phyloP scores from a whole-genome alignment of 2,113 vertebrate species.

The Notarius lentiginosus region DNA sequence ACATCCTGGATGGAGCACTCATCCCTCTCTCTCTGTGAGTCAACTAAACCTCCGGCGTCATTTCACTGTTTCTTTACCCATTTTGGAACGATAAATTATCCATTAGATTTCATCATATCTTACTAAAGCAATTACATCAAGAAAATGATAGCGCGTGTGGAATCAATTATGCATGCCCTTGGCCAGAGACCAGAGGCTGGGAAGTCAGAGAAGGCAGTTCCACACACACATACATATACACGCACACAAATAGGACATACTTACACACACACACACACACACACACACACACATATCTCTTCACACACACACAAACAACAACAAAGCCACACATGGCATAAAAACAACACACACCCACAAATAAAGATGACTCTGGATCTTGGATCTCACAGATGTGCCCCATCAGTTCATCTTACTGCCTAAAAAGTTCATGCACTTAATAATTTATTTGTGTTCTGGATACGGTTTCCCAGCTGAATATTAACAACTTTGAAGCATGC shows the following conservation, averaged over 20 bases:
- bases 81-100: conserved; percentile 92
- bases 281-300: background rate
- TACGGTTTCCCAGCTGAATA: conserved; percentile 99
- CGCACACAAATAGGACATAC: conserved; percentile 21
- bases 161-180: conserved; percentile 99
- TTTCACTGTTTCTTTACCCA: conserved; percentile 77
- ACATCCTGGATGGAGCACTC: conserved; percentile 20
- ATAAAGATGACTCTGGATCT: conserved; percentile 85
- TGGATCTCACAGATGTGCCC: conserved; percentile 94
- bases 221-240: conserved; percentile 60
- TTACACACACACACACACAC: conserved; percentile 35
- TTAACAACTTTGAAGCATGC: conserved; percentile 97
- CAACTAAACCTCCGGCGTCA: conserved; percentile 48
- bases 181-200: conserved; percentile 92
- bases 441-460: conserved; percentile 99
- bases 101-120: conserved; percentile 99
- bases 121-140: conserved; percentile 99
- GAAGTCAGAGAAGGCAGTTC: conserved; percentile 89
- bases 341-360: conserved; percentile 70
- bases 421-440: conserved; percentile 99
- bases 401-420: conserved; percentile 99
- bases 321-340: conserved; percentile 50
- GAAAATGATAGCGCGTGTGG: conserved; percentile 95
- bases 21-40: conserved; percentile 21
- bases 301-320: conserved; percentile 35